phyloP scores from a whole-genome alignment of 2,888 invertebrate genomes.

The Lithophane leautieri region DNA sequence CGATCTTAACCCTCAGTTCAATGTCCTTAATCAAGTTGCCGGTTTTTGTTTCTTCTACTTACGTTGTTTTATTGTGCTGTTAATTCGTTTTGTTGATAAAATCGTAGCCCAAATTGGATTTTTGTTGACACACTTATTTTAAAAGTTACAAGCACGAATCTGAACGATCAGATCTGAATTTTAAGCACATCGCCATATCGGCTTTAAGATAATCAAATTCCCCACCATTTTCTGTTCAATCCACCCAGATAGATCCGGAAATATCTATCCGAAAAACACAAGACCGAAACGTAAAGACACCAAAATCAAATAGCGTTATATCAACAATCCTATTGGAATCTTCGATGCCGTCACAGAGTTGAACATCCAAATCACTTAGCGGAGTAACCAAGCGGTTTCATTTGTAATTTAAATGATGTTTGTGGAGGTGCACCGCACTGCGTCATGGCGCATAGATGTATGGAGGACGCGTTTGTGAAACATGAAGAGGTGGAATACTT shows the following conservation, averaged over 20 bases:
- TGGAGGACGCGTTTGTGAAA: conserved; percentile 42
- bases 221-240: not conserved
- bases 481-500: conserved; percentile 24
- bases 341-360: conserved; percentile 56
- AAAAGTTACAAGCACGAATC: not conserved
- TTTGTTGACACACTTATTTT: conserved; percentile 7
- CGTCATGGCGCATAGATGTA: conserved; percentile 58
- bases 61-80: not conserved
- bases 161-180: not conserved
- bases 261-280: conserved; percentile 33
- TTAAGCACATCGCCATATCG: too few species aligned
- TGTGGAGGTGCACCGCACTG: conserved; percentile 69
- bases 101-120: not conserved
- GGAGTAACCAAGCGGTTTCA: conserved; percentile 71
- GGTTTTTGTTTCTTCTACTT: conserved; percentile 1
- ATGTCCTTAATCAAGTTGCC: conserved; percentile 11
- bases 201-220: not conserved
- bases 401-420: conserved; percentile 78
- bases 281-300: conserved; percentile 40
- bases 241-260: conserved; percentile 5
- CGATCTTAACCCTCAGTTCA: not conserved
- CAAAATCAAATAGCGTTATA: conserved; percentile 49
- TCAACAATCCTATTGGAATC: conserved; percentile 50
- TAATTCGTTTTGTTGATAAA: conserved; percentile 15
- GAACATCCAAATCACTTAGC: conserved; percentile 71